These are phyloP conservation scores for Dicerorhinus sumatrensis DNA, from an alignment of 2,113 vertebrate genomes.

Conservation along the genomic window DNA sequence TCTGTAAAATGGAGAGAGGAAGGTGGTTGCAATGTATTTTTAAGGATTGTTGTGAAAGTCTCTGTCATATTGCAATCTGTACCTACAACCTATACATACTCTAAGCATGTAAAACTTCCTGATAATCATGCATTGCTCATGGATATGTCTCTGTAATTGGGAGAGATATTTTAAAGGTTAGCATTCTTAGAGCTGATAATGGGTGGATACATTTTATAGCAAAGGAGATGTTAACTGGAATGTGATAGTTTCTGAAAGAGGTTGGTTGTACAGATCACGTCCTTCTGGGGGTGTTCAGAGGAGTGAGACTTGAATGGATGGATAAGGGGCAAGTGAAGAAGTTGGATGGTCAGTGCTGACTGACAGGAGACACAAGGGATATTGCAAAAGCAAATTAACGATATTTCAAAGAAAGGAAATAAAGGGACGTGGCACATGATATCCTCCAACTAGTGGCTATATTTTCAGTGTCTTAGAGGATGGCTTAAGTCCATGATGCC, in stretches of 20 bases:
- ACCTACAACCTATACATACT: neutral
- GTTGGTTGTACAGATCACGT: neutral
- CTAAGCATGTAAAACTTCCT: neutral
- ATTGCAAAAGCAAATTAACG: neutral
- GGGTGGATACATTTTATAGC: neutral
- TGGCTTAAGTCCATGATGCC: neutral
- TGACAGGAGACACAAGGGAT: neutral
- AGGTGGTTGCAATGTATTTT: neutral
- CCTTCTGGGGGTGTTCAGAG: neutral
- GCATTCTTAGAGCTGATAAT: slow-evolving; percentile 28
- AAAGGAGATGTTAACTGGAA: neutral
- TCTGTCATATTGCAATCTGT: neutral
- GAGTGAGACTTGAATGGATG: neutral
- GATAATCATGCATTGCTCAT: neutral
- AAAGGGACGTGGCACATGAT: neutral
- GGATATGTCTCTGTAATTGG: neutral
- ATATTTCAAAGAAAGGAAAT: slow-evolving; percentile 46
- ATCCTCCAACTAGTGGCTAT: neutral
- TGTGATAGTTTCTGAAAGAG: neutral
- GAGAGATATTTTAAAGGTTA: slow-evolving; percentile 9
- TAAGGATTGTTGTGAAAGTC: slow-evolving; percentile 27
- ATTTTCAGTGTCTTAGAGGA: slow-evolving; percentile 33
- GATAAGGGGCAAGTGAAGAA: slow-evolving; percentile 9
- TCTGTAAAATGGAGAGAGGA: neutral
- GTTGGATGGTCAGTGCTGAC: neutral